These are phyloP conservation scores for Florisuga fusca DNA, from an alignment of 2,797 vertebrate genomes.

Conservation along the genomic window DNA sequence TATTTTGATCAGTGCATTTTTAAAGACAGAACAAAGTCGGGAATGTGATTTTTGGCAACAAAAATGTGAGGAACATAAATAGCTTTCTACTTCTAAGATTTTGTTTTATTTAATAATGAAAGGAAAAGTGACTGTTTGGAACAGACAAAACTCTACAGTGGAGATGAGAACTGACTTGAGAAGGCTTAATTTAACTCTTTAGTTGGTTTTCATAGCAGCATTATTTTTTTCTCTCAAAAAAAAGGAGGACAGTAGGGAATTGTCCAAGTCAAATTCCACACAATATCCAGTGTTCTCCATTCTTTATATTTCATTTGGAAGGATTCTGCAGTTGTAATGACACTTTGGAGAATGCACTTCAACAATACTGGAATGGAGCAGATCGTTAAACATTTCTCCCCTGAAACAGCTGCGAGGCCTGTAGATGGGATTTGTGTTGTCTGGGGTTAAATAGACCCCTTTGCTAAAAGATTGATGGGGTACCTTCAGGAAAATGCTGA, in stretches of 20 bases:
- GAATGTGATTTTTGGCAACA: neutral
- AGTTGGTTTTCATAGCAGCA: neutral
- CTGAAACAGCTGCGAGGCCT: neutral
- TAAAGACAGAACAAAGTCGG: neutral
- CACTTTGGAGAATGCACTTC: neutral
- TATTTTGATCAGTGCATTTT: neutral
- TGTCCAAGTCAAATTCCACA: neutral
- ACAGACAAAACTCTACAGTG: neutral
- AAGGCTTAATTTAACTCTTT: neutral
- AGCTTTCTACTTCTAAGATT: slow-evolving; percentile 25
- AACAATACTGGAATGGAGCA: neutral
- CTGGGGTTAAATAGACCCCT: neutral
- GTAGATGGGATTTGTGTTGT: neutral
- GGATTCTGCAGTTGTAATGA: neutral
- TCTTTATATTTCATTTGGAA: neutral
- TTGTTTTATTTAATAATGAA: slow-evolving; percentile 6
- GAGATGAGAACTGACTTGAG: slow-evolving; percentile 20
- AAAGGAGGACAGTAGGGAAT: neutral
- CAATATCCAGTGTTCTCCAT: neutral
- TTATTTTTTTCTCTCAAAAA: neutral
- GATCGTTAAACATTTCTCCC: neutral
- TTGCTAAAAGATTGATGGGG: neutral
- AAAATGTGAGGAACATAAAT: neutral
- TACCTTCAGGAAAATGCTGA: neutral
- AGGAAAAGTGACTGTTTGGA: slow-evolving; percentile 1